Evolutionary conservation across 92 coral and sea anemone genomes (phyloP).

Genomic region (Umimayanthus kanabou): DNA sequence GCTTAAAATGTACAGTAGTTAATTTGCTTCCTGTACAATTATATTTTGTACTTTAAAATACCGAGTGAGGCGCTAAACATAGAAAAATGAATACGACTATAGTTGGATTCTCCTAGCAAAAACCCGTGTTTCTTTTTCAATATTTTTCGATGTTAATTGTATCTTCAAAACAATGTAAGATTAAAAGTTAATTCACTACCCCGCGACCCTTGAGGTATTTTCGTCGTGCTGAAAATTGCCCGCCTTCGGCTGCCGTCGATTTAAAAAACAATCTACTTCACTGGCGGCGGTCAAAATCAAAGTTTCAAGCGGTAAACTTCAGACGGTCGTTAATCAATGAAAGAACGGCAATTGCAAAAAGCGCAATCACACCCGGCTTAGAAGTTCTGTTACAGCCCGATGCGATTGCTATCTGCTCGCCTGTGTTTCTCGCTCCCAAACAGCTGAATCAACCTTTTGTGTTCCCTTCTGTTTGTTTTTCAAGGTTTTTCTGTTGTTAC

Average conservation of each 20-base stretch:
- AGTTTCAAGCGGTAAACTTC: neutral
- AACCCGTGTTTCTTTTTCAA: neutral
- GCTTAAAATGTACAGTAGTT: too few species aligned
- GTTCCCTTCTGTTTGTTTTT: constrained; percentile 7
- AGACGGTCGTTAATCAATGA: too few species aligned
- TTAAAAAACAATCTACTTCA: too few species aligned
- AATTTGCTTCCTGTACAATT: neutral
- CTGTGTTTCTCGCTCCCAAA: neutral
- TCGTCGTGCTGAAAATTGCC: too few species aligned
- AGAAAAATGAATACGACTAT: too few species aligned
- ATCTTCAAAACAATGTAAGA: neutral
- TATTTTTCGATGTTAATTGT: too few species aligned
- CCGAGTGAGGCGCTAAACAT: neutral
- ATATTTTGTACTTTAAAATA: too few species aligned
- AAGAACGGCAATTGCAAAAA: neutral
- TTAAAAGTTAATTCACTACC: too few species aligned
- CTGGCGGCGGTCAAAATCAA: too few species aligned
- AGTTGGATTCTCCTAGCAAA: neutral
- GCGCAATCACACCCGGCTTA: neutral
- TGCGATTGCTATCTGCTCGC: neutral
- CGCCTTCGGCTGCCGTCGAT: too few species aligned
- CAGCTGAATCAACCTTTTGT: constrained; percentile 28
- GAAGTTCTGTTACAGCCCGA: neutral
- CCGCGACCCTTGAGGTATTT: too few species aligned
- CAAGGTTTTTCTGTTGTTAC: neutral